Evolutionary conservation across 2,888 invertebrate genomes (phyloP), one percentile per base, ranked within the genome.

Genomic region (Chrysolina oricalcia): DNA sequence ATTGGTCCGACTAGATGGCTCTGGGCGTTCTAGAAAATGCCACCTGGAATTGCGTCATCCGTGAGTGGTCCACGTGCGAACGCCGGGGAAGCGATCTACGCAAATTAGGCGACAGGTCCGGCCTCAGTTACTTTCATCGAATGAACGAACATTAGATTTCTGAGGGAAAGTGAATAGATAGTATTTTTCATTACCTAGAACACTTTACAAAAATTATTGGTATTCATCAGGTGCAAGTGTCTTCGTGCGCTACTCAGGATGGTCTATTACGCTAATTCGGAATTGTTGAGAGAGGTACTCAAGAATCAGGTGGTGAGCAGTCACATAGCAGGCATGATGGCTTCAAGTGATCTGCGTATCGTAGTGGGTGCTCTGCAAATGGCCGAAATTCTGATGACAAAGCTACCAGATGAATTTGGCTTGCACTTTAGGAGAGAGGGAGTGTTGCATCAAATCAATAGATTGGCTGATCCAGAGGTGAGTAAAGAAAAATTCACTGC

Each of bases 251-350:
- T 99, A 76, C 91, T 99, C 72, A 93, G 99, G 77, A 98, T 99
- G 95, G 96, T 99, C 4, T 98, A 96, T 90, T 98, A 98, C 88
- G 97, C 97, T 11, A 94, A 94, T 80, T 93, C 97, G 0, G 94
- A 96, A 83, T 91, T 98, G 80, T 91, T 99, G 67, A 93, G 95
- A 84, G 94, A 93, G 81, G 93, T 93, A 79, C 87, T 93, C 74
- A 93, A 93, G 83, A 92, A 92, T 85, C 93, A 93, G 88, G 93
- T 96, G 80, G 97, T 98, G 73, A 97, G 97, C 77, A 98, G 98
- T 83, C 98, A 99, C 89, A 97, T 99, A 86, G 98, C 98, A 41
- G 98, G 98, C 74, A 99, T 99, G 98, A 93, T 99, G 93, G 98
- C 98, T 0, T 98, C 98, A 5, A 96, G 95, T 87, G 99, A 99